Evolutionary conservation across 2,888 invertebrate genomes (phyloP).

Genomic region (Plebejus anna): DNA sequence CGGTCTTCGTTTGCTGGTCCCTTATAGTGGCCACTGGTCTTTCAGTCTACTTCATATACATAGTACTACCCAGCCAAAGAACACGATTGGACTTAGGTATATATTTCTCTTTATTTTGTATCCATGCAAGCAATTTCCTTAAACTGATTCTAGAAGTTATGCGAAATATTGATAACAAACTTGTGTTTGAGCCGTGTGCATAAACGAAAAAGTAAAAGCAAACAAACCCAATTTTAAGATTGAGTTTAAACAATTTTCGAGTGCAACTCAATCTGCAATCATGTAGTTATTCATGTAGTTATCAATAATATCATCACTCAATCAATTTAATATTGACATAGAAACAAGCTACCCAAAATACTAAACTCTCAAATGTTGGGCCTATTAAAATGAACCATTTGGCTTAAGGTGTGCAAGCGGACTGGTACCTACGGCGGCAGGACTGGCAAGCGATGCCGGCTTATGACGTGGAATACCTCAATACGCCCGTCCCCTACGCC

Average conservation of each 20-base stretch:
- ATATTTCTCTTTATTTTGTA: neutral
- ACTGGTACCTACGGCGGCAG: conserved; percentile 65
- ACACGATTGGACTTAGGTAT: conserved; percentile 61
- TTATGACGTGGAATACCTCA: conserved; percentile 47
- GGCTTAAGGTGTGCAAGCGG: conserved; percentile 58
- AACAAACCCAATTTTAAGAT: neutral
- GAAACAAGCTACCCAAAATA: neutral
- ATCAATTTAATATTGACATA: neutral
- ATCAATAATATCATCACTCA: neutral
- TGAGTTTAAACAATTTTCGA: neutral
- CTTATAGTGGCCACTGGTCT: conserved; percentile 58
- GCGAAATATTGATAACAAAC: conserved; percentile 13
- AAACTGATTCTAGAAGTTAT: neutral
- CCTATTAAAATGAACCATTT: conserved; percentile 32
- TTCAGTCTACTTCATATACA: conserved; percentile 53
- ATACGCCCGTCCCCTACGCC: conserved; percentile 53
- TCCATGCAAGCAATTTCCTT: neutral
- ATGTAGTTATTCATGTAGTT: too few relatives aligned
- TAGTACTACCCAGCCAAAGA: conserved; percentile 45
- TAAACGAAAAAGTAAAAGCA: neutral
- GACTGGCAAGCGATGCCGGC: conserved; percentile 65
- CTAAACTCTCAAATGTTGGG: neutral
- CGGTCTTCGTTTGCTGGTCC: conserved; percentile 70
- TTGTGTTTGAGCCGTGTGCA: neutral
- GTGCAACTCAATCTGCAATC: too few relatives aligned